Evolutionary conservation across 2,888 invertebrate genomes (phyloP).

Genomic region (Metellina segmentata): DNA sequence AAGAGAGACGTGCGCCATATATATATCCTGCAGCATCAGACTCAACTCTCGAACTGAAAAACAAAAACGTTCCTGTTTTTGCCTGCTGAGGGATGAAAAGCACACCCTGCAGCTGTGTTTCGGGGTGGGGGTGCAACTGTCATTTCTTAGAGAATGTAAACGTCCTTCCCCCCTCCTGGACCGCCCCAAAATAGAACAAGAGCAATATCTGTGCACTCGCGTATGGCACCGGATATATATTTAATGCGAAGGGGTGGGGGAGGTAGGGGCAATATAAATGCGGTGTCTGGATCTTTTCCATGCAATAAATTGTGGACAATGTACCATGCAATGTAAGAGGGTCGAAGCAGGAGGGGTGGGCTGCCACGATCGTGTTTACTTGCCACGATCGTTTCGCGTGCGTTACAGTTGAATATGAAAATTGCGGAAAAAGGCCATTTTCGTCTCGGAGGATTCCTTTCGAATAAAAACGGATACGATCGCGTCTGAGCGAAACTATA

Average conservation of each 20-base stretch:
- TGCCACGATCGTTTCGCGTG: conserved; percentile 15
- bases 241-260: conserved; percentile 9
- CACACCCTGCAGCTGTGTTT: conserved; percentile 15
- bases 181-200: conserved; percentile 37
- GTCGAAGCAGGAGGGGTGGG: neutral
- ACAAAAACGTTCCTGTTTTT: neutral
- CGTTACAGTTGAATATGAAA: conserved; percentile 36
- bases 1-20: too few species aligned
- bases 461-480: conserved; percentile 41
- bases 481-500: conserved; percentile 30
- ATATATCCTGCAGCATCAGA: too few species aligned
- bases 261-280: conserved; percentile 52
- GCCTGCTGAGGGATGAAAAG: neutral
- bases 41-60: neutral
- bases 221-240: conserved; percentile 36
- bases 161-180: neutral
- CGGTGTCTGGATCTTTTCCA: conserved; percentile 19
- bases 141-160: conserved; percentile 44
- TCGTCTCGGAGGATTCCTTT: conserved; percentile 45
- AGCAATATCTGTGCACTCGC: conserved; percentile 47
- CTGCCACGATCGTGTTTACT: conserved; percentile 4
- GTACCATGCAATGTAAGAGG: neutral
- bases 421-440: conserved; percentile 31
- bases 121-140: conserved; percentile 16
- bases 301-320: conserved; percentile 43